These are phyloP conservation scores for Heterodera filipjevi DNA, from an alignment of 2,888 invertebrate species.

Conservation along the genomic window DNA sequence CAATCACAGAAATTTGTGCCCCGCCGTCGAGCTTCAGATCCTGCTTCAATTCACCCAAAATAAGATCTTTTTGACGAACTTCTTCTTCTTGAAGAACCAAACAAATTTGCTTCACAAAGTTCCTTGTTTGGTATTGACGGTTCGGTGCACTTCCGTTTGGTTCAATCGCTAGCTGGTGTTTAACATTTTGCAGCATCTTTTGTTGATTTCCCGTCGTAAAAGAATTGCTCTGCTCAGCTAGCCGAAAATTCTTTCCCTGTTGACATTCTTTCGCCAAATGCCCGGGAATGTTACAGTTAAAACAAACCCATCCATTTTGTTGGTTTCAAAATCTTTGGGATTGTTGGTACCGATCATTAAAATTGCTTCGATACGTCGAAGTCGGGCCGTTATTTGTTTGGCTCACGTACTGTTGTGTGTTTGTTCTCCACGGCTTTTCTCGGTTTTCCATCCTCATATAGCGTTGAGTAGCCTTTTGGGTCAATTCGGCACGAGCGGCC, in stretches of 20 bases:
- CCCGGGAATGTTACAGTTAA: not conserved
- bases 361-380: not conserved
- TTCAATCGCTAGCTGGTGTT: not conserved
- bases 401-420: not conserved
- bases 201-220: not conserved
- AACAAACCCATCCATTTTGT: not conserved
- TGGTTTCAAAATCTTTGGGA: not conserved
- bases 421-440: not conserved
- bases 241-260: not conserved
- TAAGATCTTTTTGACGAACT: not conserved
- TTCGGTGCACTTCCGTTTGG: not conserved
- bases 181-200: not conserved
- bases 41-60: not conserved
- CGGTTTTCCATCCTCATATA: not conserved
- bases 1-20: conserved; percentile 22
- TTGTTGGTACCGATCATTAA: not conserved
- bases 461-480: conserved; percentile 1
- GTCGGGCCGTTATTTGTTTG: not conserved
- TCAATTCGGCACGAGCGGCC: conserved; percentile 12
- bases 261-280: not conserved
- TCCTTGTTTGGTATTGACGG: not conserved
- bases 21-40: not conserved
- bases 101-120: not conserved
- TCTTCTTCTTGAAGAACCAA: not conserved
- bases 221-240: not conserved